Evolutionary conservation across 1,140 invertebrate species (phyloP).

Genomic region (Mercenaria mercenaria): DNA sequence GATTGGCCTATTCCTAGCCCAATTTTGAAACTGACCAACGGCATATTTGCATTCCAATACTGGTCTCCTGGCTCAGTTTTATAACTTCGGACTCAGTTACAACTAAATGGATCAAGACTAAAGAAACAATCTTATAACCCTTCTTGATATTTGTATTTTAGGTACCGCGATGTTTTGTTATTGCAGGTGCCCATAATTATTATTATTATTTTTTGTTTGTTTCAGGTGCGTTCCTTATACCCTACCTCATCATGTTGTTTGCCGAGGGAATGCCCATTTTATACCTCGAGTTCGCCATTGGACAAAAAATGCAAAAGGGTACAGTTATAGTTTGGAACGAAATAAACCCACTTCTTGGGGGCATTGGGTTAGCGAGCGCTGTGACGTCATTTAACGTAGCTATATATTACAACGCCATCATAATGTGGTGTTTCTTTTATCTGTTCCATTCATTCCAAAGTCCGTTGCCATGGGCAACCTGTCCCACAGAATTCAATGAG

Average conservation of each 20-base stretch:
- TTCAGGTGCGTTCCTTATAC: constrained; percentile 83
- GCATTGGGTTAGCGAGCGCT: constrained; percentile 98
- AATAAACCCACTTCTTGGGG: constrained; percentile 85
- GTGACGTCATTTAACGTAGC: constrained; percentile 98
- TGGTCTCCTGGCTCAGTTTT: no score
- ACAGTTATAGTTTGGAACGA: constrained; percentile 79
- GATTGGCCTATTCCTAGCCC: no score
- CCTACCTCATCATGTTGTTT: constrained; percentile 82
- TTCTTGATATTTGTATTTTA: no score
- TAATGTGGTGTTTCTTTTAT: constrained; percentile 98
- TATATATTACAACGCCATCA: constrained; percentile 99
- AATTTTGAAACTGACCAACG: no score
- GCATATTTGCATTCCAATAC: no score
- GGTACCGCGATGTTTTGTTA: no score
- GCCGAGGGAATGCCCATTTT: constrained; percentile 81
- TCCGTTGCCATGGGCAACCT: constrained; percentile 96
- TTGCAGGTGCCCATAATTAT: no score
- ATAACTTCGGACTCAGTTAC: no score
- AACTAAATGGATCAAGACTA: no score
- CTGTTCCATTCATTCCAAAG: constrained; percentile 87
- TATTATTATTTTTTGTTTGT: constrained; percentile 55
- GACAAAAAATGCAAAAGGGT: constrained; percentile 78
- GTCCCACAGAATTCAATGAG: constrained; percentile 85
- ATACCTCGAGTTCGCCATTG: constrained; percentile 81
- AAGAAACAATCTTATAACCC: no score